A percentile compares a stretch with the other conserved stretches of the same genome.
Evolutionary conservation across 2,113 vertebrate species (phyloP).

Genomic region (Callocephalon fimbriatum): DNA sequence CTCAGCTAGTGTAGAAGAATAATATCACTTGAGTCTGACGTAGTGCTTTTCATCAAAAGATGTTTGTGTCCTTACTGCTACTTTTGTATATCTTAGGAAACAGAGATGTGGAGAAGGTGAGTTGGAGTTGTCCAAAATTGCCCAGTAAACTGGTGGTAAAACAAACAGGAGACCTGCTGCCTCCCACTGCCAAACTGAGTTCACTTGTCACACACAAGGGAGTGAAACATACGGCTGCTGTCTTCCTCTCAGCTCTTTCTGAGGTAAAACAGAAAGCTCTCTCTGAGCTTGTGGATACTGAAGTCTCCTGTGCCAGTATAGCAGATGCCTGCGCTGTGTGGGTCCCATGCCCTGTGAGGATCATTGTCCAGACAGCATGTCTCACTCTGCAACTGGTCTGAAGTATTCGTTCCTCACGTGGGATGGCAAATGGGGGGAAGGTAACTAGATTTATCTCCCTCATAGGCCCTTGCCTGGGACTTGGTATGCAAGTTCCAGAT

Average conservation of each 20-base stretch:
- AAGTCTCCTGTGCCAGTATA: slow-evolving; percentile 21
- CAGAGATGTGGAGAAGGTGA: neutral
- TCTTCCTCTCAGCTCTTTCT: slow-evolving; percentile 16
- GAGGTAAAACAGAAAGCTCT: slow-evolving; percentile 19
- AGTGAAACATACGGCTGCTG: slow-evolving; percentile 35
- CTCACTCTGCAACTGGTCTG: slow-evolving; percentile 34
- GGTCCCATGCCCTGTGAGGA: neutral
- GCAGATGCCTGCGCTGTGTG: slow-evolving; percentile 43
- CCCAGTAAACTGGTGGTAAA: neutral
- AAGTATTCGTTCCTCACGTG: neutral
- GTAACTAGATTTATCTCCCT: slow-evolving; percentile 36
- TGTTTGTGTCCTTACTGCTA: neutral
- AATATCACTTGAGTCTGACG: neutral
- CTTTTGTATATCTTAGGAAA: neutral
- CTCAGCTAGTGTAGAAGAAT: neutral
- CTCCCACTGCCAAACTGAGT: slow-evolving; percentile 9
- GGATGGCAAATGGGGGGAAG: slow-evolving; percentile 17
- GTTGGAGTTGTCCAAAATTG: neutral
- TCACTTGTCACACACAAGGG: neutral
- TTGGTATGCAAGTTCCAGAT: slow-evolving; percentile 55
- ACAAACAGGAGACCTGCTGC: neutral
- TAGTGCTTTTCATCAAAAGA: neutral
- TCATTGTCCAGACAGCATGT: slow-evolving; percentile 46
- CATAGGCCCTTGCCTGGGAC: slow-evolving; percentile 35
- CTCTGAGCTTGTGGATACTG: neutral